Base-by-base conservation (phyloP, 2,888 invertebrate genomes). In the Lobophora halterata region DNA sequence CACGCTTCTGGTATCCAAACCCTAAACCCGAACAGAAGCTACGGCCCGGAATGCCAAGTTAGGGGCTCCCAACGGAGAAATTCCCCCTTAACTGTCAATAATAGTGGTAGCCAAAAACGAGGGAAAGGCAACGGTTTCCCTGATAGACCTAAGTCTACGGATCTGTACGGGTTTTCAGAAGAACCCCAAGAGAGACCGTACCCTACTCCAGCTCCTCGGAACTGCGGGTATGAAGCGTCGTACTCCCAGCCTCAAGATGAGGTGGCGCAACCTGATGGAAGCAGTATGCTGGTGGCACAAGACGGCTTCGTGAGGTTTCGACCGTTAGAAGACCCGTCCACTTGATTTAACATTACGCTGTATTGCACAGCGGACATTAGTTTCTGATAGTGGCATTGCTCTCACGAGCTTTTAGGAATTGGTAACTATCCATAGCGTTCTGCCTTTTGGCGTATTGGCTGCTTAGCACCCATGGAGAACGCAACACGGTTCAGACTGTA, bases 251-350 rank as follows among this genome's bases (percentile, higher is more conserved):
- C 88, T 3, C 88, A 88, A 55, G 90, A 90, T 60, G 90, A 88
- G 58, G 74, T 83, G 3, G 69, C 77, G 0, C 87, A 90, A 62
- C 68, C 85, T 61, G 88, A 89, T 49, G 88, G 90, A 27, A 88
- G 89, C 39, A 91, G 95, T 54, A 95, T 96, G 95, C 82, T 96
- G 48, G 95, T 96, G n/a, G 94, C 95, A 45, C 96, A 97, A 67
- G 94, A 96, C 65, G 96, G 96, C 3, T 95, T 96, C 75, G 93
- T 96, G 6, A 88, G 97, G 54, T 96, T 96, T 80, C 90, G 95
- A 46, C 92, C 93, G 7, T 83, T 95, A 55, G 93, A 90, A 58
- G 88, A 88, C 49, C 73, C 82, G 17, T 76, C 83, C 64, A 88
- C 88, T 54, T 82, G 88, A 89, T 88, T 81, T 55, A 75, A 76